Evolutionary conservation across 2,888 invertebrate genomes (phyloP), one percentile per base, ranked within the genome.

Genomic region (Rhamphomyia laevipes): DNA sequence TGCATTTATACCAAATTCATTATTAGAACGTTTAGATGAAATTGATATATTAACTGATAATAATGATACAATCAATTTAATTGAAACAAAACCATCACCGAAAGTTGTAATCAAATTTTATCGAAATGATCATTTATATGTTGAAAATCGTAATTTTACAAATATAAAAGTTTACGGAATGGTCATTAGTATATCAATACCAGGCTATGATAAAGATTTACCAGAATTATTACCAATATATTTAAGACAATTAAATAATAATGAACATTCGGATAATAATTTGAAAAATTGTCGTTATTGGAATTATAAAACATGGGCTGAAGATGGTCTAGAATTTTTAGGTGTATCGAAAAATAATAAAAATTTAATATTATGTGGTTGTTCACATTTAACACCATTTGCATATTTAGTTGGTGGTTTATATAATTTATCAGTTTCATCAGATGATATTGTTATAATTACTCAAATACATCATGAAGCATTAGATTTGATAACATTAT

Each of bases 241-340:
- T 4, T 48, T 65, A 35, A 55, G 56, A 4, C 61, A 60, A 2
- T 47, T 46, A 10, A 40, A 9, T 1, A 18, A 27, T 3, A 10
- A 41, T 1, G 23, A 16, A 2, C 50, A 51, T 13, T 16, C 17
- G 1, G 53, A 55, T 45, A 45, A 47, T 3, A 52, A 51, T 18
- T 46, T 46, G n/a, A 64, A 62, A 17, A 63, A 65, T 23, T 80
- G 80, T 58, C 74, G 74, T 3, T 79, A 73, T 59, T 80, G 80
- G 80, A 74, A 79, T 57, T 78, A 76, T 65, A 44, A 77, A 73
- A 43, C 66, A 23, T 82, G 82, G 82, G 75, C 74, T 3, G 70
- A 66, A 1, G 67, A 73, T 46, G 82, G 81, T 1, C 74, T 79
- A 49, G 70, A 64, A 23, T 62, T 67, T 61, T 45, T 66, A 56